Evolutionary conservation across 2,888 invertebrate genomes (phyloP).

Genomic region (Portevinia maculata): DNA sequence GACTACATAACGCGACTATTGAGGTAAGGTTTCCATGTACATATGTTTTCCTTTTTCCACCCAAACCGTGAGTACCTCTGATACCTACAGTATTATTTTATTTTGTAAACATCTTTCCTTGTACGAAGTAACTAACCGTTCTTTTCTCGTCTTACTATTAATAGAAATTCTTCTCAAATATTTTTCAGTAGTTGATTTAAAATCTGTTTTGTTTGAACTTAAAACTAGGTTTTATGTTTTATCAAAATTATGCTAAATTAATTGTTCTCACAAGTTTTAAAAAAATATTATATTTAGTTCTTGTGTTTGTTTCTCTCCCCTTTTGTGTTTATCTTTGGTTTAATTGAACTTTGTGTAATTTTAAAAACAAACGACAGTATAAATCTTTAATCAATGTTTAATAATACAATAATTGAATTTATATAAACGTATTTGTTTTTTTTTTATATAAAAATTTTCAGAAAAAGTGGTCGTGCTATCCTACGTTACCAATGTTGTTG

Average conservation of each 20-base stretch:
- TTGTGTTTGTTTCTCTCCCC: slow-evolving; percentile 57
- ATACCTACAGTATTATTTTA: slow-evolving; percentile 4
- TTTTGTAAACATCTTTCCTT: slow-evolving; percentile 24
- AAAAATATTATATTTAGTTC: slow-evolving; percentile 11
- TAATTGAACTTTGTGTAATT: slow-evolving; percentile 18
- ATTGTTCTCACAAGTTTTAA: slow-evolving; percentile 30
- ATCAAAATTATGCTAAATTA: slow-evolving; percentile 14
- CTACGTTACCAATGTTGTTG: slow-evolving; percentile 84
- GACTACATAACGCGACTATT: slow-evolving; percentile 95
- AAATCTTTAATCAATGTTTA: slow-evolving; percentile 67
- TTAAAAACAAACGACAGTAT: slow-evolving; percentile 23
- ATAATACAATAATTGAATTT: slow-evolving; percentile 72
- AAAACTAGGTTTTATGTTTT: slow-evolving; percentile 1
- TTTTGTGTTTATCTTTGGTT: slow-evolving; percentile 30
- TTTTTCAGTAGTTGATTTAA: slow-evolving; percentile 17
- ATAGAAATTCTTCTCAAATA: slow-evolving; percentile 13
- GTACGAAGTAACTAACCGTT: slow-evolving; percentile 19
- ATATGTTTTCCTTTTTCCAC: slow-evolving; percentile 5
- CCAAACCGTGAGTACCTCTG: slow-evolving; percentile 55
- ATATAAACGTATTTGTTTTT: slow-evolving; percentile 64
- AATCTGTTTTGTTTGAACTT: slow-evolving; percentile 24
- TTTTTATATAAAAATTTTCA: slow-evolving; percentile 80
- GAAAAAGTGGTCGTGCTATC: slow-evolving; percentile 83
- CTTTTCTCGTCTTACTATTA: slow-evolving; percentile 15
- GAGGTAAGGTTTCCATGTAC: slow-evolving; percentile 86